phyloP scores from a whole-genome alignment of 1,140 invertebrate genomes.

The Delia radicum region DNA sequence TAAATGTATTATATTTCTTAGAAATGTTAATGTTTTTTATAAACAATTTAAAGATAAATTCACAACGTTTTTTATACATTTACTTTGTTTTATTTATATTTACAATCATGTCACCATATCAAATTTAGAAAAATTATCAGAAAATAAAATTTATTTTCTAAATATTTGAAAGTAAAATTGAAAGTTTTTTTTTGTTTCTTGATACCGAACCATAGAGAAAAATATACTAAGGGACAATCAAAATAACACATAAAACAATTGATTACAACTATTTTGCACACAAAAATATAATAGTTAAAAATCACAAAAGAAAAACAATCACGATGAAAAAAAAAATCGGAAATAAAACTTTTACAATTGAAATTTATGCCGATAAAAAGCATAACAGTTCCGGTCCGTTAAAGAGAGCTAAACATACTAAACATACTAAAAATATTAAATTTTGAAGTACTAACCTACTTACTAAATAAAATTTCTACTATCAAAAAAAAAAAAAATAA shows the following conservation, averaged over 20 bases:
- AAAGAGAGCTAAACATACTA: constrained; percentile 12
- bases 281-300: background rate
- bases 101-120: background rate
- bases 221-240: background rate
- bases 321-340: background rate
- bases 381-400: constrained; percentile 14
- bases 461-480: background rate
- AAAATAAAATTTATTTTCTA: background rate
- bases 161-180: background rate
- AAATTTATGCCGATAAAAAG: background rate
- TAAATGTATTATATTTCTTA: background rate
- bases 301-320: background rate
- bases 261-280: background rate
- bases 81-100: background rate
- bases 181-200: background rate
- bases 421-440: background rate
- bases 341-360: background rate
- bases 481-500: background rate
- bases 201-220: background rate
- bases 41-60: background rate
- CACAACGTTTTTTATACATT: background rate
- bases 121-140: background rate
- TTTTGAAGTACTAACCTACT: constrained; percentile 6
- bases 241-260: background rate
- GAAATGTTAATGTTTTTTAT: background rate